Evolutionary conservation across 64 coral and sea anemone genomes (phyloP).

Genomic region (Orbicella faveolata): DNA sequence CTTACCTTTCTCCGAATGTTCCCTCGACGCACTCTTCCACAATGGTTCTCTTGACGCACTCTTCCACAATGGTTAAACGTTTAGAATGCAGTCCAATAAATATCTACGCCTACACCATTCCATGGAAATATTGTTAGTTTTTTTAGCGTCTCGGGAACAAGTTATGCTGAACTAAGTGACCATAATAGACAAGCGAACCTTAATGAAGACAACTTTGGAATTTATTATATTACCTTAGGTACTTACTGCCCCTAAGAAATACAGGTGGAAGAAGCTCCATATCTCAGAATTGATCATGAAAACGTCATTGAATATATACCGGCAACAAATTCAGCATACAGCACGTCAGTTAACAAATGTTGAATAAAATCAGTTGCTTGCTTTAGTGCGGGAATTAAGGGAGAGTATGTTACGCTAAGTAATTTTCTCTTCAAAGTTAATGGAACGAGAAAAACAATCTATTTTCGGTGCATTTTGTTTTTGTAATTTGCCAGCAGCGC

Average conservation of each 20-base stretch:
- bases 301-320: not conserved
- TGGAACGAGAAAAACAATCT: not conserved
- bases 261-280: too few relatives aligned
- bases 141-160: not conserved
- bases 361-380: too few relatives aligned
- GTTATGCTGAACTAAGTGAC: not conserved
- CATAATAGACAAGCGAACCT: not conserved
- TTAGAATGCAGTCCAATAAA: too few relatives aligned
- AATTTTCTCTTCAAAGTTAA: too few relatives aligned
- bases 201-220: conserved; percentile 1
- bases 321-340: too few relatives aligned
- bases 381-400: too few relatives aligned
- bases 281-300: not conserved
- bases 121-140: not conserved
- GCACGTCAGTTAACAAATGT: too few relatives aligned
- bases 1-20: too few relatives aligned
- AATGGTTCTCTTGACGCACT: too few relatives aligned
- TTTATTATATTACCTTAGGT: not conserved
- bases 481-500: not conserved
- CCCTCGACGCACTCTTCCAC: too few relatives aligned
- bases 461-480: not conserved
- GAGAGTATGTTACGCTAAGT: too few relatives aligned
- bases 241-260: not conserved
- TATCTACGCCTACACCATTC: not conserved
- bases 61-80: too few relatives aligned